phyloP scores from a whole-genome alignment of 2,113 vertebrate species.

The Paracanthobrama guichenoti region DNA sequence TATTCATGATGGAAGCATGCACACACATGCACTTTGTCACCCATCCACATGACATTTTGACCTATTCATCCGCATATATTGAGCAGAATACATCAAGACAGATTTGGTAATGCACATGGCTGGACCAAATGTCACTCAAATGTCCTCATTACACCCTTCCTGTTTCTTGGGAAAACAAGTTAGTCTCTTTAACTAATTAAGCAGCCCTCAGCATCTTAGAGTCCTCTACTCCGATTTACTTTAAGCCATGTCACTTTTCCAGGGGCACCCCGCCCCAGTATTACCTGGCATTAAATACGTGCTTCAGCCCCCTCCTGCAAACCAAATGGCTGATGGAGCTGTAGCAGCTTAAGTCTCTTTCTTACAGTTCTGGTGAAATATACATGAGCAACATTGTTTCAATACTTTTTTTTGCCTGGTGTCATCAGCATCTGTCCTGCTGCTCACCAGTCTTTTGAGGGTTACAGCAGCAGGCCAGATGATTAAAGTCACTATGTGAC shows the following conservation, averaged over 20 bases:
- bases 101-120: conserved; percentile 13
- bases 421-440: not conserved
- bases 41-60: not conserved
- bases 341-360: conserved; percentile 48
- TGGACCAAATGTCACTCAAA: not conserved
- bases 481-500: too few relatives aligned
- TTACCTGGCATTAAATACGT: conserved; percentile 27
- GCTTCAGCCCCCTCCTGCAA: conserved; percentile 48
- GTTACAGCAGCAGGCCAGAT: too few relatives aligned
- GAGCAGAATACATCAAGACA: not conserved
- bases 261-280: not conserved
- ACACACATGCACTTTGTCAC: not conserved
- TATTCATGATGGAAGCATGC: not conserved
- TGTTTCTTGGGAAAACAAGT: not conserved
- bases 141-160: not conserved
- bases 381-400: conserved; percentile 18
- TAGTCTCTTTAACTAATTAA: not conserved
- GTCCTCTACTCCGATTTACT: conserved; percentile 10
- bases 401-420: not conserved
- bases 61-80: not conserved
- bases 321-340: conserved; percentile 61
- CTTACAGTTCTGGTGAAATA: conserved; percentile 58
- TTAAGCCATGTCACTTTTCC: conserved; percentile 16
- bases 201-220: not conserved
- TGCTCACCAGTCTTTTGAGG: too few relatives aligned